These are phyloP conservation scores for Papilio glaucus DNA, from an alignment of 1,140 invertebrate genomes.

Conservation along the genomic window DNA sequence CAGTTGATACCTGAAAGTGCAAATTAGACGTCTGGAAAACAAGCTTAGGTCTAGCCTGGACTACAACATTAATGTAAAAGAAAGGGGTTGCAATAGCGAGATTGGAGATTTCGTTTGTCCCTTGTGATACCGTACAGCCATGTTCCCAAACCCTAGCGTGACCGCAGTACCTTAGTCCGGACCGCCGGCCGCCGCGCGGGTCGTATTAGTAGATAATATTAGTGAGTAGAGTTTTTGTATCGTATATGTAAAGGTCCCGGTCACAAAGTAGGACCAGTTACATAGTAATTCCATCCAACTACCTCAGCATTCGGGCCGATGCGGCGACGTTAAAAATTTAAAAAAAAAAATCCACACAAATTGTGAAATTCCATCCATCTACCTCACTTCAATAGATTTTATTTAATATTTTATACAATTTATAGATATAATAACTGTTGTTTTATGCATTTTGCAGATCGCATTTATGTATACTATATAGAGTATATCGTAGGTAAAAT, in stretches of 20 bases:
- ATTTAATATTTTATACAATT: slow-evolving; percentile 84
- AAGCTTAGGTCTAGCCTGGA: background rate
- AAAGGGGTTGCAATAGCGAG: background rate
- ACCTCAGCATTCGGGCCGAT: slow-evolving; percentile 83
- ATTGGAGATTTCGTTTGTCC: slow-evolving; percentile 44
- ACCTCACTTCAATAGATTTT: slow-evolving; percentile 84
- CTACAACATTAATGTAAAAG: background rate
- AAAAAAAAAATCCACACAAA: slow-evolving; percentile 82
- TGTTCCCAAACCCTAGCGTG: slow-evolving; percentile 45
- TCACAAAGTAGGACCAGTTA: slow-evolving; percentile 74
- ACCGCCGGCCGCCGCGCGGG: slow-evolving; percentile 67
- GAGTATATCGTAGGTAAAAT: slow-evolving; percentile 81
- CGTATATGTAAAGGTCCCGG: slow-evolving; percentile 72
- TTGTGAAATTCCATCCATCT: slow-evolving; percentile 85
- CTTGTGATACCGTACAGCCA: slow-evolving; percentile 50
- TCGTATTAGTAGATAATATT: slow-evolving; percentile 74
- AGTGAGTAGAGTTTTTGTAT: slow-evolving; percentile 78
- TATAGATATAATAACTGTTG: slow-evolving; percentile 83
- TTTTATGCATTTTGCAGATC: slow-evolving; percentile 83
- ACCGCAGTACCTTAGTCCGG: slow-evolving; percentile 57
- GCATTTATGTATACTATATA: slow-evolving; percentile 83
- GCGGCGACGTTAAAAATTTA: slow-evolving; percentile 75
- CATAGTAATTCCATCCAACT: slow-evolving; percentile 84
- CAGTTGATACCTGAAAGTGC: slow-evolving; percentile 11
- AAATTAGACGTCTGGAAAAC: background rate